phyloP scores from a whole-genome alignment of 1,140 invertebrate species.

The Lerema accius region DNA sequence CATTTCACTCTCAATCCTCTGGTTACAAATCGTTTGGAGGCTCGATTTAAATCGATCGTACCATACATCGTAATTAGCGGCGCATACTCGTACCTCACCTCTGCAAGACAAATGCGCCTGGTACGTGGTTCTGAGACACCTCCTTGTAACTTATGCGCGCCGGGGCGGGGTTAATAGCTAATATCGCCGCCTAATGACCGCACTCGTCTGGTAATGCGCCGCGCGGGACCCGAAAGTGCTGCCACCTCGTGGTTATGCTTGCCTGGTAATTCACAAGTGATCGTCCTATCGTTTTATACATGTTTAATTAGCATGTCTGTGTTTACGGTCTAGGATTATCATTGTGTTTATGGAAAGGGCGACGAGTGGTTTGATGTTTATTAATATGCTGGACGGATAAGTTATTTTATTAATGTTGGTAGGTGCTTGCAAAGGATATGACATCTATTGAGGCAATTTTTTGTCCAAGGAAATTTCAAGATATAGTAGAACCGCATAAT shows the following conservation, averaged over 20 bases:
- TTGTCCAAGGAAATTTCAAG: no score
- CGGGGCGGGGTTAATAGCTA: constrained; percentile 77
- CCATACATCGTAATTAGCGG: constrained; percentile 33
- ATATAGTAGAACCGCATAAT: no score
- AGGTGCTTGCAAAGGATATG: no score
- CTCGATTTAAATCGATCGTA: constrained; percentile 34
- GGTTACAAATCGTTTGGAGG: constrained; percentile 31
- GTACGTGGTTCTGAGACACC: constrained; percentile 39
- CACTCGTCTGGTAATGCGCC: constrained; percentile 75
- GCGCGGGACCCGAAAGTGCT: constrained; percentile 64
- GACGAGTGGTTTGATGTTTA: no score
- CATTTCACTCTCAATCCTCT: constrained; percentile 18
- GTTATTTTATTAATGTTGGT: no score
- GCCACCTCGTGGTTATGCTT: constrained; percentile 58
- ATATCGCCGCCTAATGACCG: constrained; percentile 77
- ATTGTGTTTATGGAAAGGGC: not conserved
- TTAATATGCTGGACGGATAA: no score
- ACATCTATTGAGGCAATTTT: no score
- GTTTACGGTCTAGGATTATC: constrained; percentile 2
- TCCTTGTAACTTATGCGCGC: constrained; percentile 39
- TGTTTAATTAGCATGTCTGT: constrained; percentile 43
- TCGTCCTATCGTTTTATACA: constrained; percentile 41
- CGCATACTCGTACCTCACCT: constrained; percentile 28
- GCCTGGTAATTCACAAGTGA: constrained; percentile 56
- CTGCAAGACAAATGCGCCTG: constrained; percentile 31